phyloP scores from a whole-genome alignment of 2,888 invertebrate species.

The Coecobrya sp. region DNA sequence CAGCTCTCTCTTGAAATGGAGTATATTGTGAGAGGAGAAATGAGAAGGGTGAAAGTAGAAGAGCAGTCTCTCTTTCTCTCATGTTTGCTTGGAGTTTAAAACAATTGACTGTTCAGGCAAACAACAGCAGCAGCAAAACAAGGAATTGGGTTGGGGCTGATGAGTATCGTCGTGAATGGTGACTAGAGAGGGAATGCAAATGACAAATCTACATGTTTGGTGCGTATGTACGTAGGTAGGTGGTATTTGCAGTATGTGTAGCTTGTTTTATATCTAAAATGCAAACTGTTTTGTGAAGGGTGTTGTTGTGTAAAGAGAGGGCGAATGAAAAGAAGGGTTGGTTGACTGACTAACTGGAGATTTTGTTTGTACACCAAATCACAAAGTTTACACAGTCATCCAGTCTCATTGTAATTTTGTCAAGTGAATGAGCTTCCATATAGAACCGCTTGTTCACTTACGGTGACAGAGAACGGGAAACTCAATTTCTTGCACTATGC shows the following conservation, averaged over 20 bases:
- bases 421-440: slow-evolving; percentile 20
- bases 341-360: not conserved
- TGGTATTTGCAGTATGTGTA: not conserved
- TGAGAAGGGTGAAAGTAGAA: slow-evolving; percentile 35
- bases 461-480: slow-evolving; percentile 61
- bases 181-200: slow-evolving; percentile 4
- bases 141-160: not conserved
- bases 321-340: not conserved
- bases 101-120: slow-evolving; percentile 42
- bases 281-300: slow-evolving; percentile 30
- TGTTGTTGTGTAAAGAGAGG: slow-evolving; percentile 46
- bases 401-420: slow-evolving; percentile 77
- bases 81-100: slow-evolving; percentile 7
- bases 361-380: slow-evolving; percentile 62
- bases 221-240: not conserved
- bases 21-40: not conserved
- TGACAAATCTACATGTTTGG: not conserved
- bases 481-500: not conserved
- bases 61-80: slow-evolving; percentile 31
- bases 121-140: slow-evolving; percentile 2
- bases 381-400: slow-evolving; percentile 80
- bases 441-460: slow-evolving; percentile 57
- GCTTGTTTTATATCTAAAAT: not conserved
- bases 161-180: not conserved
- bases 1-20: slow-evolving; percentile 9